A percentile compares a stretch with the other conserved stretches of the same genome.
Evolutionary conservation across 2,113 vertebrate species (phyloP).

Genomic region (Phyllopteryx taeniolatus): DNA sequence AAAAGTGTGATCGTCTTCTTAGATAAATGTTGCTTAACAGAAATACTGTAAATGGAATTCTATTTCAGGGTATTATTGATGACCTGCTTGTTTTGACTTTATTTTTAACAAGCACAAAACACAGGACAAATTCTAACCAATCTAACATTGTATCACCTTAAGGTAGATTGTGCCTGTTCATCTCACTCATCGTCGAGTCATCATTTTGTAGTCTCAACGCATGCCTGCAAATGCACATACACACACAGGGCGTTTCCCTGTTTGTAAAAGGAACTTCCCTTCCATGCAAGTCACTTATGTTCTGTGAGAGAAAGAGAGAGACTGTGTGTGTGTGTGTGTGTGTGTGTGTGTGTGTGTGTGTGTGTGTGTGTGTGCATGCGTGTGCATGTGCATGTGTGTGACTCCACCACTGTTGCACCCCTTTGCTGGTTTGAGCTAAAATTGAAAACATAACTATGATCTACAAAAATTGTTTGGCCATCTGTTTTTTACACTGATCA

Average conservation of each 20-base stretch:
- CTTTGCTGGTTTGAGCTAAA: slow-evolving; percentile 8
- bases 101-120: background rate
- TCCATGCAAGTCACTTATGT: slow-evolving; percentile 36
- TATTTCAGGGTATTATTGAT: background rate
- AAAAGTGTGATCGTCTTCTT: background rate
- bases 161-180: slow-evolving; percentile 8
- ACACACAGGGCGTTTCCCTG: slow-evolving; percentile 53
- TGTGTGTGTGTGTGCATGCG: background rate
- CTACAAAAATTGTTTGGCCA: background rate
- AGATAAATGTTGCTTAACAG: background rate
- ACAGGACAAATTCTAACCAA: background rate
- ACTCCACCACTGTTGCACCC: slow-evolving; percentile 18
- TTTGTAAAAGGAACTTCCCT: slow-evolving; percentile 64
- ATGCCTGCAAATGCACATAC: slow-evolving; percentile 11
- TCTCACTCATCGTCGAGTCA: slow-evolving; percentile 20
- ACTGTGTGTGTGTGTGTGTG: slow-evolving; percentile 12
- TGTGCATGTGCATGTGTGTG: slow-evolving; percentile 2
- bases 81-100: background rate
- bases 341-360: slow-evolving; percentile 10
- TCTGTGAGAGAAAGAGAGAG: slow-evolving; percentile 8
- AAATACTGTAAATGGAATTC: background rate
- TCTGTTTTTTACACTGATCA: background rate
- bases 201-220: background rate
- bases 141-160: background rate
- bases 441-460: background rate